A percentile compares a stretch with the other conserved stretches of the same genome.
Conservation (phyloP, 2,888 invertebrate genomes). For the Mellilla xanthometata region DNA sequence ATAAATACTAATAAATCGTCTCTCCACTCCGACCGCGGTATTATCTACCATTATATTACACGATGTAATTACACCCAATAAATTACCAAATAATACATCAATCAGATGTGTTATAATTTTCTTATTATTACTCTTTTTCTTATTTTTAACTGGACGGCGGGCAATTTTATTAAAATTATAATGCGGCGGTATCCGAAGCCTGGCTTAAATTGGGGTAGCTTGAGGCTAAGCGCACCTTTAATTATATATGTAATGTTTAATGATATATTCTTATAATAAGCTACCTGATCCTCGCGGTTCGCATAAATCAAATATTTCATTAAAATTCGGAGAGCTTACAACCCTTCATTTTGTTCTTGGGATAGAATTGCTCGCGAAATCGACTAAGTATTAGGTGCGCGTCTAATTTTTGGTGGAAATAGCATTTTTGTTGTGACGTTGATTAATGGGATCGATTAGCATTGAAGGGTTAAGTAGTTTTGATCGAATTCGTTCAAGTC, state of each 20-base stretch:
- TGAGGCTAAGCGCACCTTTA: constrained; percentile 71
- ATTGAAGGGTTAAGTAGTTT: constrained; percentile 17
- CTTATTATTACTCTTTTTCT: constrained; percentile 64
- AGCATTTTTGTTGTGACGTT: constrained; percentile 59
- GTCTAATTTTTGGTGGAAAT: constrained; percentile 58
- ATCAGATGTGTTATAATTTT: constrained; percentile 83
- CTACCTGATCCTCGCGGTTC: constrained; percentile 75
- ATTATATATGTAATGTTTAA: constrained; percentile 82
- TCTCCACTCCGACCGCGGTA: constrained; percentile 60
- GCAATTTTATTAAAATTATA: constrained; percentile 82
- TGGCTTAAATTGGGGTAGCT: constrained; percentile 78
- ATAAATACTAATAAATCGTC: constrained; percentile 82
- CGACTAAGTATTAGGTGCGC: constrained; percentile 48
- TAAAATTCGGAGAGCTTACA: constrained; percentile 72
- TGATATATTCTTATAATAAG: constrained; percentile 82
- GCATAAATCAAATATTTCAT: constrained; percentile 83
- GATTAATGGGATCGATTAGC: constrained; percentile 47
- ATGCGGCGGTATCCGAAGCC: constrained; percentile 51
- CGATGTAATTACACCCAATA: constrained; percentile 81
- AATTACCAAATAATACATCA: constrained; percentile 83
- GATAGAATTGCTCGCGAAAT: constrained; percentile 64
- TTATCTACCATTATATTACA: constrained; percentile 79
- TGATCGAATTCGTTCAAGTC: constrained; percentile 8
- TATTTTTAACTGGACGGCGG: constrained; percentile 61
- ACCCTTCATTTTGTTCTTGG: constrained; percentile 69